Evolutionary conservation across 2,888 invertebrate species (phyloP).

Genomic region (Drosophila planitibia): DNA sequence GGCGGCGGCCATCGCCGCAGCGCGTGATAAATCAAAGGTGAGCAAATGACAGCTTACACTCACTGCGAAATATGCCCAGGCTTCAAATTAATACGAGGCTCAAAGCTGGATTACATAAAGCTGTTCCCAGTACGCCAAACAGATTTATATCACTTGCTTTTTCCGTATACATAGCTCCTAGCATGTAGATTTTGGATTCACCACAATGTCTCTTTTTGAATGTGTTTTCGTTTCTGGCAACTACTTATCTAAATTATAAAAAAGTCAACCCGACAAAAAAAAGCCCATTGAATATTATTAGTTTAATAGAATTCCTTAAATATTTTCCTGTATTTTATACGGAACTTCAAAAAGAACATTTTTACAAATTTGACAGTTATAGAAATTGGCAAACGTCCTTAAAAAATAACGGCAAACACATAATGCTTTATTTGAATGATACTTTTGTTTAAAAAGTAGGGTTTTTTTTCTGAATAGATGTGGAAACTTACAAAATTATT

Average conservation of each 20-base stretch:
- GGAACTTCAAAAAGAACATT: not conserved
- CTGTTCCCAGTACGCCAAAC: not conserved
- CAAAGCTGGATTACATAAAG: not conserved
- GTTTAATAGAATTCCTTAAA: not conserved
- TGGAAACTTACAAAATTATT: not conserved
- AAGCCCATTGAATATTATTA: not conserved
- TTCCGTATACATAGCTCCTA: not conserved
- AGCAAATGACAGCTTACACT: slow-evolving; percentile 4
- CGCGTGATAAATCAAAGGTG: slow-evolving; percentile 88
- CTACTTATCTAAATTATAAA: not conserved
- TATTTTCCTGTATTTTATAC: not conserved
- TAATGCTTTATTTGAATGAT: not conserved
- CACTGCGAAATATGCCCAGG: not conserved
- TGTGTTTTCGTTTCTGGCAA: not conserved
- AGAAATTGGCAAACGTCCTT: not conserved
- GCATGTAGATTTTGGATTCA: not conserved
- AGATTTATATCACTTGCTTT: not conserved
- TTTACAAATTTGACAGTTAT: not conserved
- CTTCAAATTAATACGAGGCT: not conserved
- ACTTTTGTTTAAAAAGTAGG: not conserved
- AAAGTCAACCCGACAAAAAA: not conserved
- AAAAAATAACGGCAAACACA: not conserved
- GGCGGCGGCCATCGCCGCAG: slow-evolving; percentile 70
- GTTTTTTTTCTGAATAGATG: not conserved
- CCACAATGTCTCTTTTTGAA: not conserved